Evolutionary conservation across 35 echinoderm and acorn worm species (phyloP).

Genomic region (Holothuria glaberrima): DNA sequence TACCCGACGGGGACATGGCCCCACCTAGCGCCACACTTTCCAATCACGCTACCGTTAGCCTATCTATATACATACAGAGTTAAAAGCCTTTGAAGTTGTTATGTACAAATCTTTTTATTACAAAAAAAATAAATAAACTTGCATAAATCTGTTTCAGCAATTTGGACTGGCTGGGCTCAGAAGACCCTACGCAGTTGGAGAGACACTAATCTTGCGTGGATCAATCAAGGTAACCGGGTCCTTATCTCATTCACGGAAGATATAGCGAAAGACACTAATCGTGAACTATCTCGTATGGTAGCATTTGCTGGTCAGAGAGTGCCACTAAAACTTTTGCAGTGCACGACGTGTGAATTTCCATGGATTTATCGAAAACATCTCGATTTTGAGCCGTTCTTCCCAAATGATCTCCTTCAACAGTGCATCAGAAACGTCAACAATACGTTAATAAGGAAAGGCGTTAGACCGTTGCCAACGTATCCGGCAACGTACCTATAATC

Average conservation of each 20-base stretch:
- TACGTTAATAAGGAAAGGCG: constrained; percentile 5
- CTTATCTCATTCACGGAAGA: constrained; percentile 27
- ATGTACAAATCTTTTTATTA: no score
- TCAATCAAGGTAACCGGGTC: neutral
- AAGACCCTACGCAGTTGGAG: neutral
- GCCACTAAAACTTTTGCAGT: neutral
- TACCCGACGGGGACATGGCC: no score
- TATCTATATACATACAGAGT: no score
- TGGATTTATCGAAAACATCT: neutral
- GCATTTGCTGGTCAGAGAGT: constrained; percentile 11
- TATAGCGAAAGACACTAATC: neutral
- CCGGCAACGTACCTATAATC: neutral
- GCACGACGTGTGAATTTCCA: neutral
- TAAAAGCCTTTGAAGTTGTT: no score
- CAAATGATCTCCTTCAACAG: neutral
- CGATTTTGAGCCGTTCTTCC: constrained; percentile 18
- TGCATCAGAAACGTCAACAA: constrained; percentile 4
- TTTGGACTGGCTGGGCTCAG: neutral
- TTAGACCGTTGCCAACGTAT: constrained; percentile 2
- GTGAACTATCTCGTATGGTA: constrained; percentile 20
- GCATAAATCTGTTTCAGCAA: neutral
- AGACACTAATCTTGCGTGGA: constrained; percentile 23
- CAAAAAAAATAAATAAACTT: no score
- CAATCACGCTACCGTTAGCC: no score
- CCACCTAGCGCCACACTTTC: no score